These are phyloP conservation scores for Hemibagrus guttatus DNA, from an alignment of 2,797 vertebrate species.

Conservation along the genomic window DNA sequence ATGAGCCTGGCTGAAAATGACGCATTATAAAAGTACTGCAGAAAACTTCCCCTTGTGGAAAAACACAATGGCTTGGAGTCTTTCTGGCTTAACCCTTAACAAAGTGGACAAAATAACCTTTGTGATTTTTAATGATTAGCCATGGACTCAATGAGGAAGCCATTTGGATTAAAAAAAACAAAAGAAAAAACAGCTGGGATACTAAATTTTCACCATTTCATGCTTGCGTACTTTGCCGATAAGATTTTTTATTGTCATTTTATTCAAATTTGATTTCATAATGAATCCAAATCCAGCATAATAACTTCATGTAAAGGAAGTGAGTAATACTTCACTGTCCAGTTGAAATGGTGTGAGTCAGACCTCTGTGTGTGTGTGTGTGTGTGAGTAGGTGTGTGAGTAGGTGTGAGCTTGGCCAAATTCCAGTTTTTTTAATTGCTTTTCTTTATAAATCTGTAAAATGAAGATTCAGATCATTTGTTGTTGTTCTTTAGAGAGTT, in stretches of 20 bases:
- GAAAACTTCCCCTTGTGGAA: neutral
- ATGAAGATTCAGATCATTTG: neutral
- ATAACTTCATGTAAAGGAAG: neutral
- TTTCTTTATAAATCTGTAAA: neutral
- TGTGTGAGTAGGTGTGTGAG: neutral
- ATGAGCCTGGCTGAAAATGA: neutral
- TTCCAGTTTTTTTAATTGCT: neutral
- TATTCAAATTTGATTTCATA: neutral
- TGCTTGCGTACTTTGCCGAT: neutral
- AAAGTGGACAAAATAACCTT: neutral
- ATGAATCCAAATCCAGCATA: neutral
- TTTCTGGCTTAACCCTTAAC: neutral
- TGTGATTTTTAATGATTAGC: neutral
- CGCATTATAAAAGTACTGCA: neutral
- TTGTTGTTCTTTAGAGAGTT: neutral
- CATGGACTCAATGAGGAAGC: neutral
- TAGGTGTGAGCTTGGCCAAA: slow-evolving; percentile 8
- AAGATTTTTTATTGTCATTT: neutral
- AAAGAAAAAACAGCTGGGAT: neutral
- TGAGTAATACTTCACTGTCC: neutral
- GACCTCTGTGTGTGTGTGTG: neutral
- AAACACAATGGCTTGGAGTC: neutral
- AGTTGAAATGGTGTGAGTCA: neutral
- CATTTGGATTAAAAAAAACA: neutral
- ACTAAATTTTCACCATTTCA: neutral